Conservation (phyloP, 2,888 invertebrate genomes). For the Stenichneumon culpator region DNA sequence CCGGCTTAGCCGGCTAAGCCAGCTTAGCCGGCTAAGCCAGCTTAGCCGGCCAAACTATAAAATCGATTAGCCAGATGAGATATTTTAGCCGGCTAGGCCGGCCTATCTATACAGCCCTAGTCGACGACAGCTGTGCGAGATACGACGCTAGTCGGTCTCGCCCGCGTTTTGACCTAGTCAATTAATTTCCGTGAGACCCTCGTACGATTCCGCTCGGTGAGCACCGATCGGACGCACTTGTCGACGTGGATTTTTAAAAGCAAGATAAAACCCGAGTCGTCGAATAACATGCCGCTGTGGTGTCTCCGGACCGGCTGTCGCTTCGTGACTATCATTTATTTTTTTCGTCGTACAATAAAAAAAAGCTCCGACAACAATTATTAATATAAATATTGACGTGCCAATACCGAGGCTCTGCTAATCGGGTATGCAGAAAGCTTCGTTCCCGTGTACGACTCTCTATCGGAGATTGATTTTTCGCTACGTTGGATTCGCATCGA, state of each 20-base stretch:
- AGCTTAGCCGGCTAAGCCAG: no score
- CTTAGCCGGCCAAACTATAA: no score
- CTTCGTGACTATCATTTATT: background rate
- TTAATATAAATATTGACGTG: slow-evolving; percentile 22
- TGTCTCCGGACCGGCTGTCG: background rate
- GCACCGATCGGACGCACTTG: slow-evolving; percentile 27
- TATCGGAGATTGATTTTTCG: slow-evolving; percentile 34
- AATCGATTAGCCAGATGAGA: no score
- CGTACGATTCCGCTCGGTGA: slow-evolving; percentile 25
- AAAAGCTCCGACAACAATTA: background rate
- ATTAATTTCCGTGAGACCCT: slow-evolving; percentile 46
- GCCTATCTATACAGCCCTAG: no score
- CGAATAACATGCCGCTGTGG: background rate
- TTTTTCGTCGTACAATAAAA: background rate
- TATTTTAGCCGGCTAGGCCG: no score
- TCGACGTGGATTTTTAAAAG: slow-evolving; percentile 28
- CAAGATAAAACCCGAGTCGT: slow-evolving; percentile 36
- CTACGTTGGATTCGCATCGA: slow-evolving; percentile 11
- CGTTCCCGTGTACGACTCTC: background rate
- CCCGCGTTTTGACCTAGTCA: slow-evolving; percentile 59
- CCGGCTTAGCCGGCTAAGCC: no score
- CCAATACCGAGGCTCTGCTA: slow-evolving; percentile 13
- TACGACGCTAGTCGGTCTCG: slow-evolving; percentile 22
- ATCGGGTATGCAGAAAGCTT: slow-evolving; percentile 12
- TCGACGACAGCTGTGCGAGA: background rate